phyloP scores from a whole-genome alignment of 64 coral and sea anemone species.

The Acropora tenuis region DNA sequence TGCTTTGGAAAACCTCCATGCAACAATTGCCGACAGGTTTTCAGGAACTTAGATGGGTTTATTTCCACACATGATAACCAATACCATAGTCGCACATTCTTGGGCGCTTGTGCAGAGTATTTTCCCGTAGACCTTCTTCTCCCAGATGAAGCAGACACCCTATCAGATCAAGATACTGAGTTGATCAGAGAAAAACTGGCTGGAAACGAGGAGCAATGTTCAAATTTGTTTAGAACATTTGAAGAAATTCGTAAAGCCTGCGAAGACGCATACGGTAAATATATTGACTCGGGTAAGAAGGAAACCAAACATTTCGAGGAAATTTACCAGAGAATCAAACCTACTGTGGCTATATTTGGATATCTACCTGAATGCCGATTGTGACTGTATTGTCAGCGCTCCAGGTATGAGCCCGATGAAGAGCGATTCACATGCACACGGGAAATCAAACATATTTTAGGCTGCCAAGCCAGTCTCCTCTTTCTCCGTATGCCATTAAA shows the following conservation, averaged over 20 bases:
- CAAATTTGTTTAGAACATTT: not conserved
- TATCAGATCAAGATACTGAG: not conserved
- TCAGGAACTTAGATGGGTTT: not conserved
- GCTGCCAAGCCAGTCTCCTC: no score
- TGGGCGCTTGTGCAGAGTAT: not conserved
- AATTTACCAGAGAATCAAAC: not conserved
- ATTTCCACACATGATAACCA: not conserved
- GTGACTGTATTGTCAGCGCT: not conserved
- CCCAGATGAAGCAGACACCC: not conserved
- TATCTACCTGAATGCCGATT: not conserved
- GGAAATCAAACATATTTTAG: no score
- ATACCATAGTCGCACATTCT: not conserved
- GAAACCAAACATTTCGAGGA: not conserved
- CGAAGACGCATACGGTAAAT: not conserved
- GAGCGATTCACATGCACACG: no score
- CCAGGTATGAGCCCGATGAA: no score
- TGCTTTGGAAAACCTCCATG: not conserved
- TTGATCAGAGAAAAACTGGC: no score
- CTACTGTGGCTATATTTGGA: not conserved
- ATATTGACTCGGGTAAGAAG: not conserved
- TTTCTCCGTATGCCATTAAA: no score
- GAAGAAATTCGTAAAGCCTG: not conserved
- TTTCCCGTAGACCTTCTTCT: not conserved
- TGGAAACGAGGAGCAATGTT: not conserved
- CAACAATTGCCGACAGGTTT: not conserved